Evolutionary conservation across 2,113 vertebrate genomes (phyloP), one percentile per base, ranked within the genome.

Genomic region (Etheostoma spectabile): DNA sequence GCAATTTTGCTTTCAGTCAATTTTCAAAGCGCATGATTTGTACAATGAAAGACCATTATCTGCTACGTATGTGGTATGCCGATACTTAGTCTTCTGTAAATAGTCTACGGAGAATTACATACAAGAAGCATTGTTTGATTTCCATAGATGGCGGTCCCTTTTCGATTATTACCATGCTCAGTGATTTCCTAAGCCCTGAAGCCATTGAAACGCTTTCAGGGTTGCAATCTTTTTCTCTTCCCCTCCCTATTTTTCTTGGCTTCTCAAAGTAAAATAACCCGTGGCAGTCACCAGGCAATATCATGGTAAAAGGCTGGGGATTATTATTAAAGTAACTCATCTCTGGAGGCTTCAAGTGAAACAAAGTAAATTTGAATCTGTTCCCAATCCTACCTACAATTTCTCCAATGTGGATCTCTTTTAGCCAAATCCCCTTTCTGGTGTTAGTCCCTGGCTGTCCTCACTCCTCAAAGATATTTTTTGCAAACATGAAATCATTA

Each of bases 221-320:
- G 57, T 66, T 66, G 74, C 75, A 83, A 61, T 84, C 65, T 80
- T 74, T 57, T 74, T 64, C 48, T 61, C 27, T 78, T 62, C 63
- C 49, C 12, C 33, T 68, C 67, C 24, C 72, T 15, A 48, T 77
- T 74, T 59, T 66, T 52, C 52, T 71, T 42, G 15, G 19, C 68
- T 57, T 83, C 35, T 79, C 52, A 69, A 56, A 61, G 77, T 83
- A 51, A 84, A 88, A 83, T 79, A 87, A 88, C 77, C 81, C 76
- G 83, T 88, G 79, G 73, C 80, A 86, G 88, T 92, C 80, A 60
- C 73, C 67, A 76, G 82, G 84, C 79, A 79, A 77, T 87, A 74
- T 87, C 60, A 86, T 71, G 59, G 71, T 80, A 72, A 62, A 79
- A 66, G 8, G 33, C 53, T 6, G 14, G 30, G 74, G 77, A 80